These are phyloP conservation scores for Sciurus niger DNA, from an alignment of 2,113 vertebrate species.

Conservation along the genomic window DNA sequence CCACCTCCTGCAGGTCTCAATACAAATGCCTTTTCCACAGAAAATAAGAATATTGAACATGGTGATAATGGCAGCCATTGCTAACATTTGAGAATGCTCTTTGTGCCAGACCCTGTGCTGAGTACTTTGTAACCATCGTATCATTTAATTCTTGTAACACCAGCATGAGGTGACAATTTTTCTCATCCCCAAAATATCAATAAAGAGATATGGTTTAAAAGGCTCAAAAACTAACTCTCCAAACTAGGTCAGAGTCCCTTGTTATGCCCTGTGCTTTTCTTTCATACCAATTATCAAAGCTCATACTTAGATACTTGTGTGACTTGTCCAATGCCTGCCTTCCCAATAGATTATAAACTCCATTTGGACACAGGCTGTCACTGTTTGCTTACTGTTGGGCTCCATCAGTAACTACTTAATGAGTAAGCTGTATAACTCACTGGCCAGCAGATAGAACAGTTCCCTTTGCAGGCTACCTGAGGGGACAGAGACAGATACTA, in stretches of 20 bases:
- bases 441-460: background rate
- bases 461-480: background rate
- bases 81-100: background rate
- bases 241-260: slow-evolving; percentile 36
- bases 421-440: background rate
- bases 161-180: slow-evolving; percentile 18
- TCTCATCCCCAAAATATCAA: slow-evolving; percentile 38
- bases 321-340: no score
- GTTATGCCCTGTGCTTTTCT: no score
- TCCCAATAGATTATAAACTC: no score
- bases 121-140: background rate
- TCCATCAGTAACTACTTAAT: background rate
- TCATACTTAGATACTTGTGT: no score
- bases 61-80: background rate
- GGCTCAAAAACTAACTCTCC: slow-evolving; percentile 28
- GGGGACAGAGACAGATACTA: background rate
- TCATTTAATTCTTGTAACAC: background rate
- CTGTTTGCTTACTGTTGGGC: background rate
- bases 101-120: background rate
- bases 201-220: slow-evolving; percentile 57
- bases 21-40: background rate
- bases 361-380: background rate
- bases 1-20: background rate
- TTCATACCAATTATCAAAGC: no score
- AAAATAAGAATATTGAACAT: background rate